A percentile compares a stretch with the other conserved stretches of the same genome.
These are phyloP conservation scores for Itoplectis maculator DNA, from an alignment of 2,888 invertebrate genomes.

Conservation along the genomic window DNA sequence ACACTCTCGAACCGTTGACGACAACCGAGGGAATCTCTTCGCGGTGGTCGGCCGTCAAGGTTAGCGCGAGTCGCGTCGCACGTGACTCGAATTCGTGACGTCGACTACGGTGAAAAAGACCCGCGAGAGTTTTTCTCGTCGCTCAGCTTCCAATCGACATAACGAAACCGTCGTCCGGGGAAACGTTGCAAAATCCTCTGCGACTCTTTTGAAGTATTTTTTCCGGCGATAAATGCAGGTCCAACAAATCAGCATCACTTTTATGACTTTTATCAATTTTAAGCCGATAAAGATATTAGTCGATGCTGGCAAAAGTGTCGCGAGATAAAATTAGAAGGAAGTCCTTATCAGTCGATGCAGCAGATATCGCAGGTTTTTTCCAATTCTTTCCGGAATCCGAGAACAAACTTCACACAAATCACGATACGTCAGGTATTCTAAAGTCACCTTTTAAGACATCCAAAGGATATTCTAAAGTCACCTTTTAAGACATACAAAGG, in stretches of 20 bases:
- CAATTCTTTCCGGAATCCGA: not conserved
- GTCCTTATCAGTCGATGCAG: not conserved
- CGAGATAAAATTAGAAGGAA: not conserved
- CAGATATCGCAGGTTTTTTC: not conserved
- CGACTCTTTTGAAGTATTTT: not conserved
- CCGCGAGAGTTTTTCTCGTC: slow-evolving; percentile 36
- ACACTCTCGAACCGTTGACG: slow-evolving; percentile 66
- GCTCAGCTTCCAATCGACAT: slow-evolving; percentile 32
- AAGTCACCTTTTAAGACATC: no score
- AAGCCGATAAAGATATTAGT: not conserved
- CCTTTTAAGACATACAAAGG: no score
- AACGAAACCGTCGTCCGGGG: slow-evolving; percentile 13
- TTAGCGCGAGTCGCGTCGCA: slow-evolving; percentile 63
- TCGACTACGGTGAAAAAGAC: slow-evolving; percentile 11
- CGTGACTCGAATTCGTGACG: slow-evolving; percentile 68
- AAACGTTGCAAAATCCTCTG: not conserved
- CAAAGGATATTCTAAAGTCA: no score
- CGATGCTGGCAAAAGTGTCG: not conserved
- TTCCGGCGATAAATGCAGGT: not conserved
- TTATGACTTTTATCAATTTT: slow-evolving; percentile 2
- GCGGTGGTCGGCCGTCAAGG: slow-evolving; percentile 68
- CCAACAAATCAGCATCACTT: not conserved
- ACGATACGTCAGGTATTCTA: no score
- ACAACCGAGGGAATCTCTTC: slow-evolving; percentile 50
- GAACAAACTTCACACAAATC: no score